Evolutionary conservation across 35 echinoderm and acorn worm species (phyloP), one percentile per base, ranked within the genome.

Genomic region (Ophioderma brevispina): DNA sequence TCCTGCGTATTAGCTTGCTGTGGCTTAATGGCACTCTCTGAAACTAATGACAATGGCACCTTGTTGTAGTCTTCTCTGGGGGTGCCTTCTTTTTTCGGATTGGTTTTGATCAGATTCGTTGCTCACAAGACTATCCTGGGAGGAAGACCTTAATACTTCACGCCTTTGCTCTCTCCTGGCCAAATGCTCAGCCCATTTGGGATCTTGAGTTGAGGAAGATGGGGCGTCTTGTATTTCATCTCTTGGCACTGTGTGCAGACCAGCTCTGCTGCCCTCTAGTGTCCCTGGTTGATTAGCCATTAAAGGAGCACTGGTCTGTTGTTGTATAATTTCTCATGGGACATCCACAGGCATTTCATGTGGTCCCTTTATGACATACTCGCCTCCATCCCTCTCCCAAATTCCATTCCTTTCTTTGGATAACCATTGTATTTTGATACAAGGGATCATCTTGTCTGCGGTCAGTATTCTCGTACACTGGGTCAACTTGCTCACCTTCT

Each of bases 91-190:
- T 25, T 39, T 18, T 42, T 81, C 79, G 17, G 21, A 17, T 25
- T 38, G 21, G n/a, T 42, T 38, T 38, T 25, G 35, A 42, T 55
- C 82, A 49, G 75, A 78, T 33, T 84, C 23, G 56, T 91, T 59
- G 30, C 42, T 75, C 28, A 37, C 82, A 21, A 82, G 33, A 37
- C 90, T 85, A 36, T 91, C 82, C 77, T 84, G 90, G 79, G 90
- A 85, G 14, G 82, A 34, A 78, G 75, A 79, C 11, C 77, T 46
- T 23, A 77, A 37, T 19, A 40, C 5, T 36, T 50, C 38, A 34
- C 38, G 46, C n/a, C 79, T 81, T 15, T 56, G 55, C 31, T 75
- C 37, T 31, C 80, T 55, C 64, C 80, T 76, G 28, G 35, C 40
- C 18, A n/a, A 15, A n/a, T 84, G 89, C 64, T 78, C 63, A 55